Evolutionary conservation across 37 sponge, comb jelly and placozoan species (phyloP).

Genomic region (Amphimedon queenslandica): DNA sequence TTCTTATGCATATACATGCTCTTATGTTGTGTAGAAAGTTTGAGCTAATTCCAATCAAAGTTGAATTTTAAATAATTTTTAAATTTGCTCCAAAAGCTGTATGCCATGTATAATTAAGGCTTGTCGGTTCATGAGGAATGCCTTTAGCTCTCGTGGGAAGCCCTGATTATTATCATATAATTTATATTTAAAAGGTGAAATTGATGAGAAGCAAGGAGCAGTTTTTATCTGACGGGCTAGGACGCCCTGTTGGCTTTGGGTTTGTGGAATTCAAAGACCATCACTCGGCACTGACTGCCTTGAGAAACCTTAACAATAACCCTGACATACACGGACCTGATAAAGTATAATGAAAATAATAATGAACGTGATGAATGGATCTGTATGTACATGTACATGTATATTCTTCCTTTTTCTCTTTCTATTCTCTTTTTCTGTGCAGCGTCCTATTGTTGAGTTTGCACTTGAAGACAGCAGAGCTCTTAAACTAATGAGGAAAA

Average conservation of each 20-base stretch:
- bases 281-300: conserved; percentile 77
- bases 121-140: too few species aligned
- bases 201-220: conserved; percentile 70
- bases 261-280: conserved; percentile 88
- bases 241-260: conserved; percentile 78
- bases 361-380: neutral
- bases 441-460: conserved; percentile 96
- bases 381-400: conserved; percentile 2
- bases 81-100: too few species aligned
- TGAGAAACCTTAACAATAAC: conserved; percentile 82
- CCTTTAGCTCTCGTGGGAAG: too few species aligned
- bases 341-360: conserved; percentile 20
- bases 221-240: conserved; percentile 64
- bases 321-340: conserved; percentile 52
- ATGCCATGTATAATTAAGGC: too few species aligned
- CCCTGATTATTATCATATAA: neutral
- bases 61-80: neutral
- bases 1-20: too few species aligned
- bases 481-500: conserved; percentile 58
- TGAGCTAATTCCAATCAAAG: too few species aligned
- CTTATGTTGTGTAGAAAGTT: too few species aligned
- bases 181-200: conserved; percentile 41
- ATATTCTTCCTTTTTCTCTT: neutral
- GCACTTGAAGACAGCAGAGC: conserved; percentile 79
- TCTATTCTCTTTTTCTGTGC: neutral